Evolutionary conservation across 2,113 vertebrate species (phyloP), one percentile per base, ranked within the genome.

Genomic region (Lontra canadensis): DNA sequence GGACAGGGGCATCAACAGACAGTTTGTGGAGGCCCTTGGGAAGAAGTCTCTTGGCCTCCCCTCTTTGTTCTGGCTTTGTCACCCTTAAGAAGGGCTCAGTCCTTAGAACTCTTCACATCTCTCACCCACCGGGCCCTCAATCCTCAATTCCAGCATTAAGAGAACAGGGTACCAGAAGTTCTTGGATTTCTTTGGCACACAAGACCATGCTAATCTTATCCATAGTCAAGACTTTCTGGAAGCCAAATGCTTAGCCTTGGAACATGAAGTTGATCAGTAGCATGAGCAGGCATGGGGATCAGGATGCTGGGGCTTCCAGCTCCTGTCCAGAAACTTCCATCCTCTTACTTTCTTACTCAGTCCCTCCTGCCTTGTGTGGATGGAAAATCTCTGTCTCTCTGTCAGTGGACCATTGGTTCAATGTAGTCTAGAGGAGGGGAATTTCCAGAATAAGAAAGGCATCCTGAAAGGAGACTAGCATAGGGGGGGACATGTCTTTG

Each of bases 371-470:
- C 83, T 89, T 49, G 63, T 63, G 15, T 93, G n/a, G 74, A 71
- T 94, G 52, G 69, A 84, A 86, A 92, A 89, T 71, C 87, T 92
- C 57, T 87, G 76, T 59, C 83, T n/a, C n/a, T 74, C 65, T 59
- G 69, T 36, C 21, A 84, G 71, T 14, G 31, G 79, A 96, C 59
- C 52, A 47, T 57, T 65, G 39, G 73, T 59, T 95, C 89, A 42
- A 8, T 52, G 34, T 95, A 84, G 63, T 71, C 49, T 80, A 96
- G 78, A 95, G 47, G 36, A 95, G 23, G 42, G 86, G 90, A 95
- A 57, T 76, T 90, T 95, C 67, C 79, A 92, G 86, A 90, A 25
- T 65, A 39, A 81, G 69, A 96, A 93, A 93, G 52, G 4, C 36
- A 9, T 74, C 71, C 59, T 42, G 78, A 90, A 69, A 74, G 59